A percentile compares a stretch with the other conserved stretches of the same genome.
Conservation (phyloP, 2,888 invertebrate genomes). For the Seladonia tumulorum region DNA sequence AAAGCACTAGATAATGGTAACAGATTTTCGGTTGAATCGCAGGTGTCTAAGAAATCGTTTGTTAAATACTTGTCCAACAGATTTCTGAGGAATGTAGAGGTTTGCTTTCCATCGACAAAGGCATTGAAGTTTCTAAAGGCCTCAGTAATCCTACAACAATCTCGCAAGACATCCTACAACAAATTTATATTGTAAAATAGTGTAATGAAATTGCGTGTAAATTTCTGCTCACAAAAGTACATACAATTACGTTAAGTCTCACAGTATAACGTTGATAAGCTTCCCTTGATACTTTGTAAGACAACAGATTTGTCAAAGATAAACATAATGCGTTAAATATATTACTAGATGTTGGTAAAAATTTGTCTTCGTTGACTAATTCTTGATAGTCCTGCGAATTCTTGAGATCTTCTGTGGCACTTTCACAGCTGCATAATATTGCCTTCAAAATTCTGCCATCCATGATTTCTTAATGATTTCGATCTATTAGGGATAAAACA, state of each 20-base stretch:
- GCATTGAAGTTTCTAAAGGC: constrained; percentile 57
- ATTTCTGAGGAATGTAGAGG: constrained; percentile 59
- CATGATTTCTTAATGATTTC: constrained; percentile 58
- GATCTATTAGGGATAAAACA: neutral
- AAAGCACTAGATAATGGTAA: constrained; percentile 68
- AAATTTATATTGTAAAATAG: constrained; percentile 24
- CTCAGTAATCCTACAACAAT: constrained; percentile 71
- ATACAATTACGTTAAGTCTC: constrained; percentile 76
- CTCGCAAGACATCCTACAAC: constrained; percentile 75
- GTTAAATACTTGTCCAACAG: constrained; percentile 74
- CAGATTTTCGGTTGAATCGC: constrained; percentile 63
- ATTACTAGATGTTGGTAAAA: constrained; percentile 65
- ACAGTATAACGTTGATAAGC: constrained; percentile 78
- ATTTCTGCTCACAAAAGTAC: constrained; percentile 53
- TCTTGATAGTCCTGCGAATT: constrained; percentile 60
- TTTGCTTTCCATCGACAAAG: constrained; percentile 68
- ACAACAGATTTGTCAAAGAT: constrained; percentile 73
- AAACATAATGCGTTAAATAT: constrained; percentile 69
- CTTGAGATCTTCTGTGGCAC: constrained; percentile 58
- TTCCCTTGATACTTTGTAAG: constrained; percentile 77
- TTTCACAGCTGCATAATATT: constrained; percentile 70
- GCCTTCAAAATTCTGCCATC: constrained; percentile 72
- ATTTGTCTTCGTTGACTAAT: constrained; percentile 55
- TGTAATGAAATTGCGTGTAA: constrained; percentile 7
- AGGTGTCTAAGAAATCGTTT: constrained; percentile 61